Evolutionary conservation across 2,888 invertebrate species (phyloP).

Genomic region (Cosmia pyralina): DNA sequence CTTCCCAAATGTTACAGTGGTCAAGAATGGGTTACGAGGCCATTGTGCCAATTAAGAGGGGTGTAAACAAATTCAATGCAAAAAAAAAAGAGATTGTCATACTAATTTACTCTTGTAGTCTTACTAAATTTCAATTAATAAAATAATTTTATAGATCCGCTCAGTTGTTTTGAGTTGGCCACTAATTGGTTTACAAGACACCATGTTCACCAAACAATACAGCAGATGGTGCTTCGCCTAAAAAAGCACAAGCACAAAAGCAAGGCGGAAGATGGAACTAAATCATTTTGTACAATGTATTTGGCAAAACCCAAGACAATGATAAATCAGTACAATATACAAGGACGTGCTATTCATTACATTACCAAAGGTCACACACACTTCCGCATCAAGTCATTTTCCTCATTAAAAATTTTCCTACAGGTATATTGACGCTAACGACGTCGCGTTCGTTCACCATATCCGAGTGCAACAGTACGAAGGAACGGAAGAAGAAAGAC

Average conservation of each 20-base stretch:
- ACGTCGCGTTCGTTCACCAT: conserved; percentile 86
- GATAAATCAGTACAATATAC: conserved; percentile 11
- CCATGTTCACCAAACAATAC: conserved; percentile 3
- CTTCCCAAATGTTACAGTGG: too few relatives aligned
- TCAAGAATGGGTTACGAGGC: too few relatives aligned
- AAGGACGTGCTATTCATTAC: conserved; percentile 24
- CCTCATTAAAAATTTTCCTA: conserved; percentile 49
- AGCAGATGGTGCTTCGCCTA: not conserved
- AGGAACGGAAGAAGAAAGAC: conserved; percentile 79
- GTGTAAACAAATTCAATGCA: too few relatives aligned
- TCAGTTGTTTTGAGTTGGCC: too few relatives aligned
- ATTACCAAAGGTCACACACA: conserved; percentile 2
- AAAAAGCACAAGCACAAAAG: too few relatives aligned
- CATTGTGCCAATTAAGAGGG: too few relatives aligned
- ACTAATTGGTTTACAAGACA: not conserved
- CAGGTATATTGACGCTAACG: conserved; percentile 80
- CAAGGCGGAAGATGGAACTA: too few relatives aligned
- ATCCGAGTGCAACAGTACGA: conserved; percentile 79
- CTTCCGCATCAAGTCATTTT: conserved; percentile 41
- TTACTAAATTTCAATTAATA: too few relatives aligned
- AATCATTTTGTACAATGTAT: conserved; percentile 1
- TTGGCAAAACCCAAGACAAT: conserved; percentile 8
- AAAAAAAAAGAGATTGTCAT: too few relatives aligned
- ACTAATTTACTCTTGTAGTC: too few relatives aligned
- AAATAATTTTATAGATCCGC: too few relatives aligned